Conservation (phyloP, 2,797 vertebrate species). For the Pangasius sanitwongsei region DNA sequence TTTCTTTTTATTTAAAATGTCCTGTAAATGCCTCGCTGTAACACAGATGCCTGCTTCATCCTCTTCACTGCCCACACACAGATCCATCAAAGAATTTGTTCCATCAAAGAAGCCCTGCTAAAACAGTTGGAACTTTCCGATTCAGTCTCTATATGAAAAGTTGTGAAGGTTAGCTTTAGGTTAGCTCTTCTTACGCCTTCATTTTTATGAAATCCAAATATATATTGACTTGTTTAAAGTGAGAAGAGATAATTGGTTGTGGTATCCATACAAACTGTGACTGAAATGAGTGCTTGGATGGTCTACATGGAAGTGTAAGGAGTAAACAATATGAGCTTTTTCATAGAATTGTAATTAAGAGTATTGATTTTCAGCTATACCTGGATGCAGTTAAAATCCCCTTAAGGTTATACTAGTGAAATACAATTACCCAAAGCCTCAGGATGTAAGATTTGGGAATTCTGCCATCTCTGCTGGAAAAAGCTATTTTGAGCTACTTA, state of each 20-base stretch:
- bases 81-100: not conserved
- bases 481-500: not conserved
- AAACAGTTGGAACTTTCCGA: not conserved
- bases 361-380: not conserved
- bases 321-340: not conserved
- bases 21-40: not conserved
- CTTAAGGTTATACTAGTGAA: not conserved
- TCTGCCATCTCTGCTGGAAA: not conserved
- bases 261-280: not conserved
- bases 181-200: not conserved
- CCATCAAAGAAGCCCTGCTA: not conserved
- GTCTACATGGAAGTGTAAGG: not conserved
- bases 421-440: not conserved
- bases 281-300: not conserved
- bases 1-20: not conserved
- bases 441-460: not conserved
- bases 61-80: not conserved
- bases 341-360: not conserved
- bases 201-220: not conserved
- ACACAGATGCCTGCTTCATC: not conserved
- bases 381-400: not conserved
- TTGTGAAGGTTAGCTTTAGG: not conserved
- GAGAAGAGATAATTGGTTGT: not conserved
- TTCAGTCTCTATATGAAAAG: not conserved
- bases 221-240: not conserved